These are phyloP conservation scores for Scolopax rusticola DNA, from an alignment of 2,797 vertebrate genomes.

Conservation along the genomic window DNA sequence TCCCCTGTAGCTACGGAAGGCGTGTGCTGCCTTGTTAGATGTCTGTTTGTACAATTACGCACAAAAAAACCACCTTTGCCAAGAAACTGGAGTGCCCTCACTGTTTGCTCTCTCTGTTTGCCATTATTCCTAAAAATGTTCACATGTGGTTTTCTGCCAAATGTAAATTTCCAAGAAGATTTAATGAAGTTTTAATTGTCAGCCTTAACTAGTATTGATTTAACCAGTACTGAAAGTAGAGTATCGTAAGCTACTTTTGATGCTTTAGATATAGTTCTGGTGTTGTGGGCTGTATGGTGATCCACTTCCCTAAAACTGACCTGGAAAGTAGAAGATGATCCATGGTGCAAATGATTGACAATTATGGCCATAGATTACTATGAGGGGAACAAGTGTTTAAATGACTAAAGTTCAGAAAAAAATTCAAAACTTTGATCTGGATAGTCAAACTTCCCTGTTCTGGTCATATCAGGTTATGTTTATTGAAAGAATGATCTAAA, in stretches of 20 bases:
- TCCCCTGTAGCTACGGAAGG: not conserved
- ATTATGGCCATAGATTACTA: not conserved
- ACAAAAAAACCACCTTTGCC: not conserved
- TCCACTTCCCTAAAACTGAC: not conserved
- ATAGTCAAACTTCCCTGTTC: not conserved
- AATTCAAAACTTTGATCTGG: not conserved
- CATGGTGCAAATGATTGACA: not conserved
- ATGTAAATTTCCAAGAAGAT: not conserved
- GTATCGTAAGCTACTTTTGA: not conserved
- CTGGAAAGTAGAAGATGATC: not conserved
- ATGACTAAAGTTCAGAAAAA: not conserved
- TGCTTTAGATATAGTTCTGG: not conserved
- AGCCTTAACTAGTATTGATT: not conserved
- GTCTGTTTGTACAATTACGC: not conserved
- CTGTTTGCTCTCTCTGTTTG: not conserved
- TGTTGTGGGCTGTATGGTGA: not conserved
- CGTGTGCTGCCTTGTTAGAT: not conserved
- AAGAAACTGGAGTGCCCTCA: not conserved
- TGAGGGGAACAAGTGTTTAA: not conserved
- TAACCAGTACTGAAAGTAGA: not conserved
- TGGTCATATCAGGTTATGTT: not conserved
- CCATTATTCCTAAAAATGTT: not conserved
- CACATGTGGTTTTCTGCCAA: not conserved
- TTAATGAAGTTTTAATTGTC: not conserved
- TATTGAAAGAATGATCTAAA: not conserved